Base-by-base conservation (phyloP, 2,888 invertebrate species). In the Elysia crispata region DNA sequence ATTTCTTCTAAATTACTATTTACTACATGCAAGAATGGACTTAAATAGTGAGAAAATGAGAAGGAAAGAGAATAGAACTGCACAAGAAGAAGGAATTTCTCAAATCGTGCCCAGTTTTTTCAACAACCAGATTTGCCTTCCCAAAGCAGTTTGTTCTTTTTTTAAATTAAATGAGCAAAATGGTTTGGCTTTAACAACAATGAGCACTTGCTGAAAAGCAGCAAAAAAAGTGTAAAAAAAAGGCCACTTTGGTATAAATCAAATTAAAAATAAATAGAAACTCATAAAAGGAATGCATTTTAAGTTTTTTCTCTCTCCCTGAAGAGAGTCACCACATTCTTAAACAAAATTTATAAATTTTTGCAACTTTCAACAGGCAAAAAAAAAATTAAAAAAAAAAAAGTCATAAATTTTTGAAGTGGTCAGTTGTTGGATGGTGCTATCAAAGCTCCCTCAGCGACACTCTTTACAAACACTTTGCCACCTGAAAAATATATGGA, bases 391-490 rank as follows among this genome's bases (percentile, higher is more conserved):
- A 25, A 23, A 60, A 13, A 13, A 60, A 23, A 23, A 60, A 23
- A 60, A 60, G 5, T n/a, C 6, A 13, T 60, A 6, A 6, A 25
- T n/a, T 60, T 23, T 13, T 60, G 3, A 60, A 13, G 25, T 11
- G 5, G 5, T 41, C 11, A 41, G 41, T 6, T 41, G 11, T 41
- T 41, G 41, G 41, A 41, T 3, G 60, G 23, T 20, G 57, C 60
- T 20, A 57, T 69, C 13, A 72, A 76, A 0, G 78, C 79, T 28
- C 84, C 82, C 13, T 83, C 82, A 1, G 85, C 86, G 13, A 85
- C 74, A 20, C 80, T 84, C 75, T 83, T 85, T 23, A 84, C 84
- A 83, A 87, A 86, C 62, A 84, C 85, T 76, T 85, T 72, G 15
- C 86, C 86, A 79, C 86, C 86, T 86, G 83, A 30, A 20, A 67